Evolutionary conservation across 2,888 invertebrate species (phyloP), one percentile per base, ranked within the genome.

Genomic region (Serrognathus titanus): DNA sequence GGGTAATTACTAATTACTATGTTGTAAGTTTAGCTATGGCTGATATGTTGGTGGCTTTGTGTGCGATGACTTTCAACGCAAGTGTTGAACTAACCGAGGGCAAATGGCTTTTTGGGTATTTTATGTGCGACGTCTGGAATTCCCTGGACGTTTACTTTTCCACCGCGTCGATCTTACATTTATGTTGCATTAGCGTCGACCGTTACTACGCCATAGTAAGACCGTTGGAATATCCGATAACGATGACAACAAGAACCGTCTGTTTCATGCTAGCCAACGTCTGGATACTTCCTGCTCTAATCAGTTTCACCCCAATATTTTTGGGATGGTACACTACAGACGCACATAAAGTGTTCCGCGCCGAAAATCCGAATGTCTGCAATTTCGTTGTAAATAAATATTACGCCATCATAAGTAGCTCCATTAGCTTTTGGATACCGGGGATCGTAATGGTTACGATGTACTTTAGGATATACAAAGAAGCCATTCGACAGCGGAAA

Each of bases 61-160:
- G 93, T 72, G 94, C 93, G 65, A 94, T 94, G 94, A 92, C 92
- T 58, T 94, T 94, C 77, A 94, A 94, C 78, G 92, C 93, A 36
- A 91, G 90, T 69, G 88, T 92, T n/a, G 91, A 91, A 76, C 61
- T 78, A 48, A 89, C 90, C 39, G 90, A 92, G 46, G 90, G 92
- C 46, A 82, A 80, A 69, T 97, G 97, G 97, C 80, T 92, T 66
- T 95, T 97, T 73, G 92, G 94, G 5, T 85, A 88, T 69, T 80
- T 90, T 69, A 91, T 95, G 88, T 97, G 96, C 81, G 93, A 96
- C 80, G 87, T 96, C 51, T 97, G 92, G 87, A 96, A 94, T 77
- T 91, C 94, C 37, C 83, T 95, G 63, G 96, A 97, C 76, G 96
- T 97, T 2, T 92, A 95, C 74, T 95, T 95, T 78, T 93, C 89